Base-by-base conservation (phyloP, 1,140 invertebrate genomes). In the Phymastichus coffea region DNA sequence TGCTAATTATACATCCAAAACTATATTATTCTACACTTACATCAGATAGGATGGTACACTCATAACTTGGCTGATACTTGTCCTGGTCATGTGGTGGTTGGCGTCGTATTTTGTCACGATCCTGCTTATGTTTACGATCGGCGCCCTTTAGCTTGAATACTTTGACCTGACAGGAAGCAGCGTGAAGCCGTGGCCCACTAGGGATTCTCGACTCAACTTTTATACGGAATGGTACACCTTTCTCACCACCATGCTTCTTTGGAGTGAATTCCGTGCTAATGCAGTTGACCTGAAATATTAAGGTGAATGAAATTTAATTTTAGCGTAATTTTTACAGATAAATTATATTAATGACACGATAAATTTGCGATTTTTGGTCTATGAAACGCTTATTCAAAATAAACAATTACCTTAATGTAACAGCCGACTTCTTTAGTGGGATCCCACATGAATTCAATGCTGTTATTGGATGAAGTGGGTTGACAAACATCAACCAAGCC, bases 211-310 rank as follows among this genome's bases (percentile, higher is more conserved):
- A 94, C 80, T 94, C 92, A 49, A 98, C 91, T 79, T 97, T 93
- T 61, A 98, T 90, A 19, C 95, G 85, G 80, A 98, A 98, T 23
- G 95, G 95, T 10, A 98, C 95, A 6, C 95, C 96, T 76, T 98
- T 98, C 77, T 98, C 95, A 3, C 96, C 95, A 23, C 96, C 96
- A 79, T 98, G 96, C 75, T 98, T 98, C 73, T 97, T 97, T 1
- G 94, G 93, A 1, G 96, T 98, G 74, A 98, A 98, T 80, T 98
- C 96, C 3, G 96, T 98, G 61, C 94, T 97, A 59, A 98, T 98
- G 74, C 94, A 97, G 78, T 98, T 95, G 2, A 98, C 89, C 90
- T 90, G 66, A 3, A 60, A 68, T 65, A 53, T 63, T 25, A 33
- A 54, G 52, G 57, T 28, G 2, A 28, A 48, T 33, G 28, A 33